Evolutionary conservation across 2,888 invertebrate genomes (phyloP), one percentile per base, ranked within the genome.

Genomic region (Leucophenga maculata): DNA sequence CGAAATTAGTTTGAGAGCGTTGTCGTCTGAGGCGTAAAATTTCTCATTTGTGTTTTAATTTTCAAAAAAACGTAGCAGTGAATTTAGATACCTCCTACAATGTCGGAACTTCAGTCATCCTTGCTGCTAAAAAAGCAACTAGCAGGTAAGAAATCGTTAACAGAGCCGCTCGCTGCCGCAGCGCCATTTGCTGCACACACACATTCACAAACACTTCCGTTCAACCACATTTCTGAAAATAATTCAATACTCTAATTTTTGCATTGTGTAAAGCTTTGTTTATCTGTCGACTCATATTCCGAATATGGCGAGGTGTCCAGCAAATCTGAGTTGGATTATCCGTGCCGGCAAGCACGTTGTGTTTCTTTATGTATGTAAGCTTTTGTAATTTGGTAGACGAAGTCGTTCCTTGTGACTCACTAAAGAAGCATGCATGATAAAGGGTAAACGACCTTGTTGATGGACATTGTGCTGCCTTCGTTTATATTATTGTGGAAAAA

Each of bases 101-200:
- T 96, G 96, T 95, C 95, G 93, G 95, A 96, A 92, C 93, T 93
- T 93, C 96, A 96, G 94, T 96, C 96, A 90, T 94, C 96, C 90
- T 93, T 97, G 91, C 92, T 97, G 91, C 92, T 97, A 91, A 94
- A 95, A 91, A 97, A 97, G 93, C 97, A 97, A 92, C 92, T 97
- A 91, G 95, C 96, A 93, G 97, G 97, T 96, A 92, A 91, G 91
- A 62, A 60, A 67, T 54, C 54, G 39, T 26, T 50, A 52, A 14
- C 14, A 6, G 8, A 46, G 64, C 20, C 20, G 64, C 48, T 20
- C 22, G 46, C 50, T 39, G 44, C 62, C 6, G 26, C 66, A 32
- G 55, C 59, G 68, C 64, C 62, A 62, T 62, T 52, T 68, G 64
- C 64, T 54, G 39, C 67, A 18, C 18, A 62, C 62, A 55, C 44